Base-by-base conservation (phyloP, 2,888 invertebrate species). In the Sphaerophoria rueppellii region DNA sequence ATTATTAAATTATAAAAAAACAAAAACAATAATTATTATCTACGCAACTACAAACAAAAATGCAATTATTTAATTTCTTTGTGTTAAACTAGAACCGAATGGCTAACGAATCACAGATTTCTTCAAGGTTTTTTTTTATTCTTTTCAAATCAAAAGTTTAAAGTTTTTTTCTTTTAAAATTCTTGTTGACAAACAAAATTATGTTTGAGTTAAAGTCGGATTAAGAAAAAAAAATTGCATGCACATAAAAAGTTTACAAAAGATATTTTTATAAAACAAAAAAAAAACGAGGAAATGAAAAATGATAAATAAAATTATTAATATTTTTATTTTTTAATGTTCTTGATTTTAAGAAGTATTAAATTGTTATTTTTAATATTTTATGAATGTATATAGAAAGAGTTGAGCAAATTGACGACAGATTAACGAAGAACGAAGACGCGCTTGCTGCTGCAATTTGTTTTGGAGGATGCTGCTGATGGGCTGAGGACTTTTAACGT, bases 401-500 rank as follows among this genome's bases (percentile, higher is more conserved):
- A 11, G 48, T 61, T 79, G 52, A 72, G 79, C 79, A 75, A 85
- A 82, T 79, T 71, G 43, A 43, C 11, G 12, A 9, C 9, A 9
- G 11, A 43, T 11, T 4, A 43, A 43, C 35, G 65, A 67, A 67
- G 65, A 54, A 67, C 65, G 76, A 72, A 70, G 48, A 40, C 65
- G 76, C 69, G 80, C 82, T 82, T 87, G 87, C 69, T 75, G 80
- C 82, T 88, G 86, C 87, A 88, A 87, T 87, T 88, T 78, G 87
- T 82, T 40, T 32, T 58, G 35, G 35, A 32, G 52, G 16, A 40
- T 40, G 12, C 35, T 65, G 6, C 46, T 52, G 32, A 7, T 5
- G 2, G 4, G 11, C 40, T 5, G 12, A 32, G 60, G 60, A 9
- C 24, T 24, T 78, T 96, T 96, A 96, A 94, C 97, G 97, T 96